Conservation (phyloP, 2,797 vertebrate species). For the Coregonus suidteri region DNA sequence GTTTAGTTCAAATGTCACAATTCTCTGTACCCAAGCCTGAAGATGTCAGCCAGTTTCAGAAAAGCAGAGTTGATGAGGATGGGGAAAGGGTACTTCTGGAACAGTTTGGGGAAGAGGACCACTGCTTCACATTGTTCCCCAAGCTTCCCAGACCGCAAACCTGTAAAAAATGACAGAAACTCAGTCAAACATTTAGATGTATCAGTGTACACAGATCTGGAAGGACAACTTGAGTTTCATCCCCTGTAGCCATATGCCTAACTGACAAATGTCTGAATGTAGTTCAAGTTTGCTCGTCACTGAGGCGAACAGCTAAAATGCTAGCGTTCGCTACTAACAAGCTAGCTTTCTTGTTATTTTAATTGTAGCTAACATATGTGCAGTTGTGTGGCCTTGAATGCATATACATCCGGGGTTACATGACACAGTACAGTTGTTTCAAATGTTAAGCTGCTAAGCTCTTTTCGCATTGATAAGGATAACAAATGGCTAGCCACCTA, state of each 20-base stretch:
- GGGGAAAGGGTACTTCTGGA: constrained; percentile 97
- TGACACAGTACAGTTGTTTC: too few relatives aligned
- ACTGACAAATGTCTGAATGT: not conserved
- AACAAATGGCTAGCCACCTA: not conserved
- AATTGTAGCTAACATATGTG: not conserved
- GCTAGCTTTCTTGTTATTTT: not conserved
- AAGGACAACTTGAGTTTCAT: not conserved
- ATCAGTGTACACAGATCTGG: not conserved
- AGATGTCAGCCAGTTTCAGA: constrained; percentile 94
- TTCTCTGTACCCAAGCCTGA: constrained; percentile 87
- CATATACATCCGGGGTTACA: too few relatives aligned
- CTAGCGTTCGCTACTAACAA: not conserved
- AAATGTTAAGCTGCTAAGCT: not conserved
- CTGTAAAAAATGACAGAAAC: constrained; percentile 59
- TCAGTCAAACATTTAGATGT: not conserved
- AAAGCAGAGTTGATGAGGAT: constrained; percentile 99
- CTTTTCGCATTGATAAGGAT: constrained; percentile 68
- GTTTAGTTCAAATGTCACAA: not conserved
- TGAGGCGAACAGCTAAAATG: too few relatives aligned
- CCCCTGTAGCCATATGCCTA: not conserved
- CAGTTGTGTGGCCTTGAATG: too few relatives aligned
- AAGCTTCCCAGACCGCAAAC: constrained; percentile 91
- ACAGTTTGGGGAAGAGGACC: constrained; percentile 95
- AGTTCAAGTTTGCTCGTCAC: not conserved
- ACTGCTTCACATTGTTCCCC: constrained; percentile 98